A percentile compares a stretch with the other conserved stretches of the same genome.
Evolutionary conservation across 2,113 vertebrate genomes (phyloP).

Genomic region (Eurypyga helias): DNA sequence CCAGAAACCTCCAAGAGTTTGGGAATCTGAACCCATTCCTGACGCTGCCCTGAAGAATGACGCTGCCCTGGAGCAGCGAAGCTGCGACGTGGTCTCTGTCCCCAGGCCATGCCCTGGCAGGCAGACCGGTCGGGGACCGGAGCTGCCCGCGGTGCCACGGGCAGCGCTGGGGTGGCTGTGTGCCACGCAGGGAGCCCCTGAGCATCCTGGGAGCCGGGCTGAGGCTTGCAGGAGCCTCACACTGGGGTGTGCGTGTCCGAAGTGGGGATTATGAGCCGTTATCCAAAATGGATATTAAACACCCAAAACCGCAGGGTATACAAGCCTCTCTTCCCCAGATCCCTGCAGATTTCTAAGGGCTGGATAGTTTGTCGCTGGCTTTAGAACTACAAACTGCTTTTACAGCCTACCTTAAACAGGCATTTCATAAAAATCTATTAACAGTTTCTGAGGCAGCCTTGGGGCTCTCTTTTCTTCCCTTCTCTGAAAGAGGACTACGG

Average conservation of each 20-base stretch:
- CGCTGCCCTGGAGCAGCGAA: accelerated
- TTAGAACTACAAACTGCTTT: neutral
- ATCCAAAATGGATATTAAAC: neutral
- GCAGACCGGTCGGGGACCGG: neutral
- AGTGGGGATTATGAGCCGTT: neutral
- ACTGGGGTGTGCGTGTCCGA: accelerated
- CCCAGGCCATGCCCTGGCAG: neutral
- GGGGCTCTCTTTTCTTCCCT: neutral
- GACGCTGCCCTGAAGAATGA: accelerated
- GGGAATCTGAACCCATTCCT: neutral
- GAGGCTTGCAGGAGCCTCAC: neutral
- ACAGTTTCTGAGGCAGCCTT: neutral
- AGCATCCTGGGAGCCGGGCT: too few relatives aligned
- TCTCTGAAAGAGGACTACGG: neutral
- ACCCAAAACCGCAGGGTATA: too few relatives aligned
- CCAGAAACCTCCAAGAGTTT: neutral
- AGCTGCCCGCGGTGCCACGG: neutral
- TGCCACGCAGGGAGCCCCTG: neutral
- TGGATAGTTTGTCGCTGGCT: too few relatives aligned
- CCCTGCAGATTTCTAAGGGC: neutral
- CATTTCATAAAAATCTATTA: neutral
- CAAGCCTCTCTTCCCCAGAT: neutral
- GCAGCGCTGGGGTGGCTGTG: too few relatives aligned
- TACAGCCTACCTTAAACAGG: neutral
- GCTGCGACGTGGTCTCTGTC: neutral